Evolutionary conservation across 2,888 invertebrate species (phyloP), one percentile per base, ranked within the genome.

Genomic region (Phalera bucephala): DNA sequence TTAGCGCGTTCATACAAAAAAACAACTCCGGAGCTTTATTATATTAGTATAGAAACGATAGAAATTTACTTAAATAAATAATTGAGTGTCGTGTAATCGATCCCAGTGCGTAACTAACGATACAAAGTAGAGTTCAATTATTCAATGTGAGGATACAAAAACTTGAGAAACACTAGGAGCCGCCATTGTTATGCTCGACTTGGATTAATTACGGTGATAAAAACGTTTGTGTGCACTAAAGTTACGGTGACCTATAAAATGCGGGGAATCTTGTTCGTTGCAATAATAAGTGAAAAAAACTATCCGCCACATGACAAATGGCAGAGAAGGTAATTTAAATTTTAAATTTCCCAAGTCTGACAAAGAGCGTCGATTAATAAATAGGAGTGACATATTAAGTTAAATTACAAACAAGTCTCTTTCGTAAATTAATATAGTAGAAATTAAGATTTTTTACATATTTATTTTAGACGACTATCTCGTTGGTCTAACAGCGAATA

Each of bases 71-170:
- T 52, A 43, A 48, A 42, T 33, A 35, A 51, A 52, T 26, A 54
- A 45, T 43, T 54, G 40, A 60, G 53, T 53, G 44, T 36, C 45
- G 42, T 33, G 47, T 58, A 53, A 71, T 64, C 57, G 53, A 70
- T 67, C 59, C 54, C 48, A 36, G 40, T 14, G 27, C 27, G 20
- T 33, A 33, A 44, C 45, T 40, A 54, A 72, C 71, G 67, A 73
- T 71, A 62, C 62, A 57, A 63, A 65, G 62, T 42, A 39, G 37
- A 46, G 33, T 56, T 54, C 11, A 19, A 28, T 28, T 36, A 40
- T 56, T 39, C 26, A 49, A 47, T 29, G 43, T 35, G 46, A 43
- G 39, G 26, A 26, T 22, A 36, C 37, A 74, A 73, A 72, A 71
- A 55, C 63, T 54, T 72, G 72, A 40, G 72, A 72, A 62, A 51